Percentiles rank a stretch among this genome's conserved stretches.
Evolutionary conservation across 2,113 vertebrate genomes (phyloP).

Genomic region (Delphinus delphis): DNA sequence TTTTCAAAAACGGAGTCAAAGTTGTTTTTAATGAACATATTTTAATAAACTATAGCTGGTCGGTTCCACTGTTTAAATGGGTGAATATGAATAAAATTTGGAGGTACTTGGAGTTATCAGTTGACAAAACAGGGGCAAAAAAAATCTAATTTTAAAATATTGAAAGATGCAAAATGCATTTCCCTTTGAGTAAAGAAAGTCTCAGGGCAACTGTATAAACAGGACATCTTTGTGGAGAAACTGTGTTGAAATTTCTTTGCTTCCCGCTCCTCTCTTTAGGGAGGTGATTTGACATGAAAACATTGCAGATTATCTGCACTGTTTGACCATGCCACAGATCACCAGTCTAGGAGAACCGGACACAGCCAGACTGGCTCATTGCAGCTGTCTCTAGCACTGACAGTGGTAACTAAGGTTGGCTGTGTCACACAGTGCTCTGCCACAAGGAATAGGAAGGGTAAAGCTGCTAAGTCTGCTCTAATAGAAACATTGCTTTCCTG

Average conservation of each 20-base stretch:
- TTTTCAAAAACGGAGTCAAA: slow-evolving; percentile 65
- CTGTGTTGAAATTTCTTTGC: not conserved
- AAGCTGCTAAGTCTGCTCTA: not conserved
- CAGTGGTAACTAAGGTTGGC: not conserved
- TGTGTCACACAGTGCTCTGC: not conserved
- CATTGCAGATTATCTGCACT: not conserved
- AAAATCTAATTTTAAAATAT: slow-evolving; percentile 29
- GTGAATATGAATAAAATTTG: slow-evolving; percentile 57
- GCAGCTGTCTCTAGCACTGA: not conserved
- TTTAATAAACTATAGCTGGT: slow-evolving; percentile 48
- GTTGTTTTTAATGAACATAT: slow-evolving; percentile 55
- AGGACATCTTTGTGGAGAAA: slow-evolving; percentile 21
- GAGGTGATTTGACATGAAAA: not conserved
- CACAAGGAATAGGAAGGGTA: not conserved
- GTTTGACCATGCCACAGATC: not conserved
- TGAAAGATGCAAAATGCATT: not conserved
- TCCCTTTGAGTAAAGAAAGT: not conserved
- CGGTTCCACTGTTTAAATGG: slow-evolving; percentile 46
- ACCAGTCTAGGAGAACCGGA: not conserved
- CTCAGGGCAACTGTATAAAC: not conserved
- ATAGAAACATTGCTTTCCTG: not conserved
- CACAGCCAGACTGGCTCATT: not conserved
- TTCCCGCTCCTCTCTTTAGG: slow-evolving; percentile 18
- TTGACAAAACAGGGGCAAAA: slow-evolving; percentile 7
- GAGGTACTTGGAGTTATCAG: slow-evolving; percentile 1